Evolutionary conservation across 1,140 invertebrate species (phyloP), one percentile per base, ranked within the genome.

Genomic region (Cecropterus lyciades): DNA sequence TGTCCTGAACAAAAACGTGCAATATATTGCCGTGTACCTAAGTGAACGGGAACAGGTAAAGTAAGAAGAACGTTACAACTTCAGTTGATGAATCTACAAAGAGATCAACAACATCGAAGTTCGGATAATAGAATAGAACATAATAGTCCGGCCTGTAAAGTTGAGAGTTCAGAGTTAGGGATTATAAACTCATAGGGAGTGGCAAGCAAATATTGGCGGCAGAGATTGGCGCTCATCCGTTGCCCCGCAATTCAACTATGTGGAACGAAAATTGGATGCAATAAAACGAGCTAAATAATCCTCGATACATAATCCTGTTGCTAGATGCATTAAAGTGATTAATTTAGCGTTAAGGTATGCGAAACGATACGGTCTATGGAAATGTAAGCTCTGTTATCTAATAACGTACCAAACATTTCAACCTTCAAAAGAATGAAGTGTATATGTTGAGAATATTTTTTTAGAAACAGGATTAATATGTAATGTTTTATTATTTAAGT

Each of bases 231-330:
- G 33, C 33, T 37, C 33, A 4, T 11, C 9, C 33, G 33, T 7
- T 11, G 33, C 33, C 33, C 33, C n/a, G 33, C 33, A 3, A 37
- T 37, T 37, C 33, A 37, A 37, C 33, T 37, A 37, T 37, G 1
- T 10, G 10, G 9, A n/a, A 11, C 33, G 33, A 37, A 37, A 37
- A 37, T 37, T 37, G 33, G 33, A 37, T 37, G 33, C 33, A 11
- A 37, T 37, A 37, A 37, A 37, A 37, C 33, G 33, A 37, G 33
- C 33, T 37, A 37, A 37, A 37, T 37, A 37, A 37, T 37, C 33
- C 33, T 37, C 33, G 33, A 2, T n/a, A 10, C 1, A 37, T 37
- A 37, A 37, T 37, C 33, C 33, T 37, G n/a, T 37, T 33, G 3
- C 30, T 7, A 11, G 10, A 2, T 37, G 11, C 0, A 37, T 37